phyloP scores from a whole-genome alignment of 2,888 invertebrate species.

The Eupithecia subfuscata region DNA sequence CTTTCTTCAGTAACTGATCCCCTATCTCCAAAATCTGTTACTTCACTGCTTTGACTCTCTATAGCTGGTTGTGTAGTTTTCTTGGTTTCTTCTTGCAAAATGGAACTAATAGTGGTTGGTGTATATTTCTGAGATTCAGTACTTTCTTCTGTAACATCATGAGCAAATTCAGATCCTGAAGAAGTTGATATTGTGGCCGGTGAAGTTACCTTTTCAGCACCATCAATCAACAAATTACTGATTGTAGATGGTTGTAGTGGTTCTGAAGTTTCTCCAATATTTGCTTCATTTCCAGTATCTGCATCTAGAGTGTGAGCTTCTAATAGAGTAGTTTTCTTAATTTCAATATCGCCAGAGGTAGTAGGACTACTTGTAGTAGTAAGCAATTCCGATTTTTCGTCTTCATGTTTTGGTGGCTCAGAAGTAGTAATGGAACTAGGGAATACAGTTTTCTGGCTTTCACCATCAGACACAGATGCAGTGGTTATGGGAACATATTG shows the following conservation, averaged over 20 bases:
- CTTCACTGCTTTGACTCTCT: neutral
- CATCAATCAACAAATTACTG: neutral
- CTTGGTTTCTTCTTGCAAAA: conserved; percentile 31
- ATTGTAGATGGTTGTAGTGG: conserved; percentile 21
- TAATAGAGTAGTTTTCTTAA: conserved; percentile 18
- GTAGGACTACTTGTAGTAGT: conserved; percentile 22
- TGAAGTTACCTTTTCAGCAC: neutral
- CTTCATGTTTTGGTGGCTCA: conserved; percentile 2
- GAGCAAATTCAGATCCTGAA: conserved; percentile 2
- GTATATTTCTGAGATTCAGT: conserved; percentile 23
- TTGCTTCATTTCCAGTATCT: conserved; percentile 6
- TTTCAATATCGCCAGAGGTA: conserved; percentile 25
- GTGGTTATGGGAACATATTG: conserved; percentile 22
- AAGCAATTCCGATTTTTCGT: conserved; percentile 9
- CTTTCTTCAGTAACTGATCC: conserved; percentile 11
- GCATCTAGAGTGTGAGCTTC: conserved; percentile 15
- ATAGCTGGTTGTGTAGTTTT: conserved; percentile 27
- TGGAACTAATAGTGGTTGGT: conserved; percentile 31
- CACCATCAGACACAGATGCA: conserved; percentile 20
- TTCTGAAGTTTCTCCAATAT: conserved; percentile 21
- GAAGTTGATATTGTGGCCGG: neutral
- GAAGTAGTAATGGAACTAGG: conserved; percentile 34
- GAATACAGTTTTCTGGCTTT: conserved; percentile 25
- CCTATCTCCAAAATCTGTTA: conserved; percentile 13
- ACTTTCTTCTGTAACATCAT: conserved; percentile 11